Percentiles rank a stretch among this genome's conserved stretches.
Conservation (phyloP, 2,113 vertebrate species). For the Dasyornis broadbenti region DNA sequence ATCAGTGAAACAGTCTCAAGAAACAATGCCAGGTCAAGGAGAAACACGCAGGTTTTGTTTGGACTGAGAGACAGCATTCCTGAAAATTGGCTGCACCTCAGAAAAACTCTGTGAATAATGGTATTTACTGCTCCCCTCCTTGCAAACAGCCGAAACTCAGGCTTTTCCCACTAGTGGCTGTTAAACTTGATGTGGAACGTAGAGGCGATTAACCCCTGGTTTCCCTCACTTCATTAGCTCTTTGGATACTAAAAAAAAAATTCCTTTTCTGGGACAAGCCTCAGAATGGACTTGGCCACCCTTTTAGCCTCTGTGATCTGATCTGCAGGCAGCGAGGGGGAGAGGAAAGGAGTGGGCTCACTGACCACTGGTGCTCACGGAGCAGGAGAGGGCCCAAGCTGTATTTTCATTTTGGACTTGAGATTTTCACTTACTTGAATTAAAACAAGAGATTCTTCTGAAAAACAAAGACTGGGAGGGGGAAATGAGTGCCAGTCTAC, state of each 20-base stretch:
- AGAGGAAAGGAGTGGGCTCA: not conserved
- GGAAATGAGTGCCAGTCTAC: not conserved
- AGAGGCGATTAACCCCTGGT: not conserved
- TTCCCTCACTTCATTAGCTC: not conserved
- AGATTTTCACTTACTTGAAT: not conserved
- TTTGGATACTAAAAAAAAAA: not conserved
- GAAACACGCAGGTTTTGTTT: constrained; percentile 66
- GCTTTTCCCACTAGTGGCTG: not conserved
- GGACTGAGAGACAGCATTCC: constrained; percentile 51
- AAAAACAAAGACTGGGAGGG: not conserved
- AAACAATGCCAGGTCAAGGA: constrained; percentile 46
- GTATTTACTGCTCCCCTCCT: constrained; percentile 62
- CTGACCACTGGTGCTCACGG: not conserved
- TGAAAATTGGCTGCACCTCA: constrained; percentile 65
- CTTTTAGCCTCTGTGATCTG: not conserved
- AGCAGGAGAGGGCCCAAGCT: not conserved
- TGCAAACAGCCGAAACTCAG: constrained; percentile 17
- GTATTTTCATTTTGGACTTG: not conserved
- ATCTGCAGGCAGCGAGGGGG: not conserved
- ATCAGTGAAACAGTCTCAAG: constrained; percentile 23
- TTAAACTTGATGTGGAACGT: not conserved
- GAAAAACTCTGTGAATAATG: constrained; percentile 43
- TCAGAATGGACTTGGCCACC: no score
- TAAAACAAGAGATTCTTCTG: not conserved
- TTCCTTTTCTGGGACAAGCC: not conserved